phyloP scores from a whole-genome alignment of 2,888 invertebrate species.

The Dryococelus australis region DNA sequence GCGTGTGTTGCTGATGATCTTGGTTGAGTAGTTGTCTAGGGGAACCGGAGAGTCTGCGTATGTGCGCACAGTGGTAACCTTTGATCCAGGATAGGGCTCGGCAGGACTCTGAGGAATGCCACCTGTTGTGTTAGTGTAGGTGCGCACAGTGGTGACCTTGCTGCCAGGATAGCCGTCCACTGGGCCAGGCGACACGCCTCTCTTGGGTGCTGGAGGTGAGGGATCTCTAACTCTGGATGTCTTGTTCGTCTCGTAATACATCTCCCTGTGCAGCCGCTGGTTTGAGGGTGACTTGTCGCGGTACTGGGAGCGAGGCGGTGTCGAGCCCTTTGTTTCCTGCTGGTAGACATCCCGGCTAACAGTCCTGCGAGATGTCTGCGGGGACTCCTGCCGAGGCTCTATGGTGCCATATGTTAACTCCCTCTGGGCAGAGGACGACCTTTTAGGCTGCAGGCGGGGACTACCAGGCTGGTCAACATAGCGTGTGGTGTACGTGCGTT shows the following conservation, averaged over 20 bases:
- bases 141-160: conserved; percentile 37
- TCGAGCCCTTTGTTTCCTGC: conserved; percentile 37
- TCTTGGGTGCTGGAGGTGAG: conserved; percentile 31
- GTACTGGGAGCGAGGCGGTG: conserved; percentile 37
- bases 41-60: background rate
- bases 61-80: background rate
- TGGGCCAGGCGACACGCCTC: conserved; percentile 28
- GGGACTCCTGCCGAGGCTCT: conserved; percentile 38
- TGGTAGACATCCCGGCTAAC: conserved; percentile 42
- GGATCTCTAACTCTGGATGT: conserved; percentile 34
- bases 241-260: conserved; percentile 36
- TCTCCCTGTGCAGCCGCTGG: conserved; percentile 43
- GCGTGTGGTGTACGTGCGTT: conserved; percentile 39
- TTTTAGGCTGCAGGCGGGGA: conserved; percentile 40
- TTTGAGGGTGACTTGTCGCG: conserved; percentile 45
- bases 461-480: conserved; percentile 30
- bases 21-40: conserved; percentile 33
- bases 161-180: conserved; percentile 24
- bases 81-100: background rate
- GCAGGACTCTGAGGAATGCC: conserved; percentile 20
- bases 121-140: conserved; percentile 34
- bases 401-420: conserved; percentile 39
- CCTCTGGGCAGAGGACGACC: conserved; percentile 40
- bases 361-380: conserved; percentile 36
- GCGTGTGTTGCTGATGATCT: conserved; percentile 33